Evolutionary conservation across 2,888 invertebrate species (phyloP).

Genomic region (Agrochola circellaris): DNA sequence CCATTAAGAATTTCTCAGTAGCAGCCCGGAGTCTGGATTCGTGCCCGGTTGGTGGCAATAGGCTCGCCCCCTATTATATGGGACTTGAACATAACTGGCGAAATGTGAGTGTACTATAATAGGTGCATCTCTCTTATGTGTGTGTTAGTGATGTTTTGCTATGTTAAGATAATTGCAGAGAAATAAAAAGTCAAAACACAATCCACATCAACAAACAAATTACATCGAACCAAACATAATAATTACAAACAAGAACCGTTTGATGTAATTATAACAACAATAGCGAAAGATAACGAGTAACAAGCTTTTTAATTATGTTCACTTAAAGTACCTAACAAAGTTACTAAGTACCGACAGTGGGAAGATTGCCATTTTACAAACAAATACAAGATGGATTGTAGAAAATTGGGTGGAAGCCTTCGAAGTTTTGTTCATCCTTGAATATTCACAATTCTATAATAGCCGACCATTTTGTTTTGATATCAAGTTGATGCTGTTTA

Average conservation of each 20-base stretch:
- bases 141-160: no score
- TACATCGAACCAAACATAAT: not conserved
- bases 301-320: slow-evolving; percentile 19
- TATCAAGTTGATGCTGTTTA: not conserved
- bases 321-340: slow-evolving; percentile 5
- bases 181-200: no score
- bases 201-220: not conserved
- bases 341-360: not conserved
- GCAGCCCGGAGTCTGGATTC: no score
- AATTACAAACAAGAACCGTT: slow-evolving; percentile 5
- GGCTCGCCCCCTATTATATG: no score
- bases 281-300: slow-evolving; percentile 5
- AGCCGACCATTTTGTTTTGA: not conserved
- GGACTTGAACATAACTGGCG: no score
- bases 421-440: not conserved
- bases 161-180: no score
- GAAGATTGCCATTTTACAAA: slow-evolving; percentile 4
- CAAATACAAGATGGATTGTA: not conserved
- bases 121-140: no score
- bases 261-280: slow-evolving; percentile 11
- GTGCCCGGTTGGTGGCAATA: no score
- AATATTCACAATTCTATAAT: no score
- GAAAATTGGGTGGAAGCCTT: not conserved
- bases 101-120: no score
- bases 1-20: no score